Evolutionary conservation across 2,113 vertebrate genomes (phyloP), one percentile per base, ranked within the genome.

Genomic region (Hyperoodon ampullatus): DNA sequence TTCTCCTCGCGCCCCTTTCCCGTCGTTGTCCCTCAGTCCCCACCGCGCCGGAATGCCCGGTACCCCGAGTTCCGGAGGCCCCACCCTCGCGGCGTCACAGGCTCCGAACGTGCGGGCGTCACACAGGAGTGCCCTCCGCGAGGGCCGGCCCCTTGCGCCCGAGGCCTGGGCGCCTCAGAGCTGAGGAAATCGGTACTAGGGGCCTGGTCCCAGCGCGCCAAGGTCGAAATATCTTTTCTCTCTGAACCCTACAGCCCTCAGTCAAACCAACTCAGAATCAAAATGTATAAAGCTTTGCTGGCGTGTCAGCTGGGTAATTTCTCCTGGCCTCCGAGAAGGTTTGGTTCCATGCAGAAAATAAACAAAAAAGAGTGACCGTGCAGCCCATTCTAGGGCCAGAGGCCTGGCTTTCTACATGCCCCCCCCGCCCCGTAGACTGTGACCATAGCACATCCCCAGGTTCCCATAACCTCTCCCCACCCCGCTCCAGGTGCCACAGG

Each of bases 61-160:
- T 92, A 66, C 23, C n/a, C 23, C 5, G 16, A 0, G 30, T n/a
- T 5, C 44, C 8, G 26, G 35, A 72, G 33, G 18, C 50, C 53
- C 53, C 47, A 9, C 47, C 28, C 47, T 15, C 47, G 0, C 12
- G 24, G 42, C 35, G 60, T 96, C 96, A 89, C 77, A 55, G 24
- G 16, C 13, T 55, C 33, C 0, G 35, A 94, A 86, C 21, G 4
- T 6, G 1, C 8, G 10, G 10, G 6, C 1, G 14, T 2, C 5
- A 0, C 24, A 63, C 15, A 23, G 68, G 8, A 8, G 39, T 5
- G n/a, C 30, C 35, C 3, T 47, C 35, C 18, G 53, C 0, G 19
- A n/a, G 35, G 35, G 3, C 6, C 5, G 16, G 14, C 8, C 10
- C 8, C 60, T 70, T 1, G 1, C 1, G 5, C 39, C 2, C 0